Percentiles rank a stretch among this genome's conserved stretches.
These are phyloP conservation scores for Catostomus latipinnis DNA, from an alignment of 2,797 vertebrate species.

Conservation along the genomic window DNA sequence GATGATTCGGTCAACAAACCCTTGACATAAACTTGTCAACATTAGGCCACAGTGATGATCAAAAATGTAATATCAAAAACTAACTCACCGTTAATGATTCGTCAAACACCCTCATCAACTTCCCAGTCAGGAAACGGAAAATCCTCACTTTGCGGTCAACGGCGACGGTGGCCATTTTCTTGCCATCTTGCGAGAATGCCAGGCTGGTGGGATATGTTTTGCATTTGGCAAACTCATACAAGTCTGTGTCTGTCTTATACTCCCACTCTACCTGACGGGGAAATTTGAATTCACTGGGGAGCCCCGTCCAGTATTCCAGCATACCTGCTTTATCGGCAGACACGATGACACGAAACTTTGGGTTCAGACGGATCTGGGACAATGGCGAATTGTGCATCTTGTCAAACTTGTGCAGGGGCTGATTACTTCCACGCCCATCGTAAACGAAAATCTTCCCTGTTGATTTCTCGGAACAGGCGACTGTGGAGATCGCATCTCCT, in stretches of 20 bases:
- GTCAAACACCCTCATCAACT: slow-evolving; percentile 96
- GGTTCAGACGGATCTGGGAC: slow-evolving; percentile 90
- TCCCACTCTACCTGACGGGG: slow-evolving; percentile 92
- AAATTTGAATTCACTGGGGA: slow-evolving; percentile 90
- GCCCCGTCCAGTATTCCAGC: slow-evolving; percentile 98
- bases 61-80: not conserved
- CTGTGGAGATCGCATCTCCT: slow-evolving; percentile 93
- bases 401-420: slow-evolving; percentile 89
- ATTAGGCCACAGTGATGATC: not conserved
- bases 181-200: slow-evolving; percentile 91
- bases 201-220: slow-evolving; percentile 93
- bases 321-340: slow-evolving; percentile 96
- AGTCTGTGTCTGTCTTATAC: slow-evolving; percentile 97
- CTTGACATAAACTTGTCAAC: too few species aligned
- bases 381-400: slow-evolving; percentile 91
- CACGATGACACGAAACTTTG: slow-evolving; percentile 87
- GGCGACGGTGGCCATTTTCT: slow-evolving; percentile 96
- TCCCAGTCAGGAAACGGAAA: slow-evolving; percentile 95
- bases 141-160: slow-evolving; percentile 96
- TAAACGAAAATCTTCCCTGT: slow-evolving; percentile 97
- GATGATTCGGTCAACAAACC: too few species aligned
- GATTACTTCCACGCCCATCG: slow-evolving; percentile 89
- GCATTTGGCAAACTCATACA: slow-evolving; percentile 97
- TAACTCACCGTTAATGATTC: slow-evolving; percentile 92
- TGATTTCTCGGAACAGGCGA: slow-evolving; percentile 95